Evolutionary conservation across 2,797 vertebrate genomes (phyloP), one percentile per base, ranked within the genome.

Genomic region (Anisognathus igniventris): DNA sequence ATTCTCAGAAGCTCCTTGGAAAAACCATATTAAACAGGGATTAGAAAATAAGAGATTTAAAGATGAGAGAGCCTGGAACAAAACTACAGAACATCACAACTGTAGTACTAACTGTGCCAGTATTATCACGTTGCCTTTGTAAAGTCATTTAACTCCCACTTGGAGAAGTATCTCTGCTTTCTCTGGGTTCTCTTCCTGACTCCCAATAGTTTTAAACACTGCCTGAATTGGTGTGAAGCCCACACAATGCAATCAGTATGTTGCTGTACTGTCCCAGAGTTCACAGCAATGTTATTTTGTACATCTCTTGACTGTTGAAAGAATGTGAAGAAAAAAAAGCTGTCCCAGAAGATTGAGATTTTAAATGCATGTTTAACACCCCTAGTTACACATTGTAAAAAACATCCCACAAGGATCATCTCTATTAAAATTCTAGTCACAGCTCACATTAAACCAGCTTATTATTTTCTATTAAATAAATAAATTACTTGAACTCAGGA

Each of bases 341-440:
- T 64, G 15, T 53, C 68, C 65, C 40, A 74, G 39, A 64, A 83
- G 31, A 27, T 35, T 24, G 13, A 65, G 18, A 54, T 37, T 90
- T 78, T 66, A 60, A 87, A 92, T 0, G 5, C 33, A 61, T 81
- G 51, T 80, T 92, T 89, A 95, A 75, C 28, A 45, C 61, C 54
- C 53, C n/a, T 81, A 85, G 28, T 58, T 67, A 73, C 35, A 88
- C 31, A 30, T 61, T 64, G 28, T 9, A 65, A 91, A 76, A 74
- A 95, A 76, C 5, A 67, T 76, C 66, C 56, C 88, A 76, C 35
- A 73, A 78, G 74, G 35, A 61, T 37, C 42, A 76, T 23, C 23
- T 53, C 35, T 58, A 91, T 86, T 92, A 96, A 92, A 96, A 97
- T 96, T 95, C 93, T 70, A 96, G 93, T 85, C 91, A 94, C 68